phyloP scores from a whole-genome alignment of 2,113 vertebrate genomes.

The Pseudopodoces humilis region DNA sequence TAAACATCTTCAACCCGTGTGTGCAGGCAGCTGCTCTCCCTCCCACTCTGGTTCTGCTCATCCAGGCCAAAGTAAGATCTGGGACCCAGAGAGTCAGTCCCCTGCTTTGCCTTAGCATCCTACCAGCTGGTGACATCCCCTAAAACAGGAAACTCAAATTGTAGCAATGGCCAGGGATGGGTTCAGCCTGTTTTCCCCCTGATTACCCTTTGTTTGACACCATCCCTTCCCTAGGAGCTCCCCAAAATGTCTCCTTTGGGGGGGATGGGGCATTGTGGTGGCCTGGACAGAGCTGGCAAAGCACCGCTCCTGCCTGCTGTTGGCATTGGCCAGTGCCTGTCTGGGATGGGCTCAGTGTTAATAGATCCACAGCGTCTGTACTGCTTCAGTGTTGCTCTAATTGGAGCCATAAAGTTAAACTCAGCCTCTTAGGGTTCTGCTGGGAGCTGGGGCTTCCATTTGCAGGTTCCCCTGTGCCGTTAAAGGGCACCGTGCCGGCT shows the following conservation, averaged over 20 bases:
- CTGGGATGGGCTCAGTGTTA: not conserved
- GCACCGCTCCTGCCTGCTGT: not conserved
- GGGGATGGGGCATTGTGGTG: accelerated
- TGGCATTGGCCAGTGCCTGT: not conserved
- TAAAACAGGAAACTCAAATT: not conserved
- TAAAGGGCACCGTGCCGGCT: slow-evolving; percentile 64
- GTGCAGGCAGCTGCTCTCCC: not conserved
- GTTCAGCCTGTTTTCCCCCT: not conserved
- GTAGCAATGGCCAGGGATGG: not conserved
- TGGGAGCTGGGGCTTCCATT: slow-evolving; percentile 63
- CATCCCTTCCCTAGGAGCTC: not conserved
- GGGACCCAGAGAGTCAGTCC: not conserved
- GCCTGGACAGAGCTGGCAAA: not conserved
- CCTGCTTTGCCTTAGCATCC: not conserved
- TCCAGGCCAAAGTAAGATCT: not conserved
- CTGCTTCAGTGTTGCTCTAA: slow-evolving; percentile 45
- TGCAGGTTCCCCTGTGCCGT: slow-evolving; percentile 42
- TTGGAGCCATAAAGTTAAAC: slow-evolving; percentile 65
- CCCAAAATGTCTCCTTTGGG: not conserved
- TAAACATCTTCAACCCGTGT: slow-evolving; percentile 1
- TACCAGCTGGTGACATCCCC: not conserved
- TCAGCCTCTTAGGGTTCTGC: slow-evolving; percentile 66
- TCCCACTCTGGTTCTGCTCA: not conserved
- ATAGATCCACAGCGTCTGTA: not conserved
- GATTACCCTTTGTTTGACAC: not conserved